These are phyloP conservation scores for Trematomus loennbergii DNA, from an alignment of 2,113 vertebrate genomes.

Conservation along the genomic window DNA sequence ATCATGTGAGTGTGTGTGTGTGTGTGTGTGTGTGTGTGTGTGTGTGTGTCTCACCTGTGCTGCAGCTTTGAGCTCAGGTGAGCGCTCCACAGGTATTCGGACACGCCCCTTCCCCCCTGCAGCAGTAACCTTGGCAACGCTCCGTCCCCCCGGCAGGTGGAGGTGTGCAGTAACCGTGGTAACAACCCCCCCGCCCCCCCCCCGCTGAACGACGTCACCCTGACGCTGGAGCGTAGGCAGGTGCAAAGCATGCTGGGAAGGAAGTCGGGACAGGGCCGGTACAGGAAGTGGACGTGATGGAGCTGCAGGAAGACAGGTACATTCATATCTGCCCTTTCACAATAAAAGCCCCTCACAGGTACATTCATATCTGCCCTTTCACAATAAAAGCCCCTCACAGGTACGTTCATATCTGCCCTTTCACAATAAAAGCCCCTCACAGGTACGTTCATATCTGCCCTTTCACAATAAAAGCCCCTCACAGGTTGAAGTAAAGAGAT, in stretches of 20 bases:
- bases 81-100: slow-evolving; percentile 86
- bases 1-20: neutral
- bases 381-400: too few relatives aligned
- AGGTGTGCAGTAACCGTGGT: neutral
- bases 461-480: too few relatives aligned
- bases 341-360: too few relatives aligned
- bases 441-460: too few relatives aligned
- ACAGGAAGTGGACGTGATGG: slow-evolving; percentile 86
- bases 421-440: too few relatives aligned
- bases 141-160: slow-evolving; percentile 58
- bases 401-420: too few relatives aligned
- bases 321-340: too few relatives aligned
- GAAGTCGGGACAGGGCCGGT: slow-evolving; percentile 80
- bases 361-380: too few relatives aligned
- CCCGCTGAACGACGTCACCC: slow-evolving; percentile 84
- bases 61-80: slow-evolving; percentile 66
- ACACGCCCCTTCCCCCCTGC: slow-evolving; percentile 79
- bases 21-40: too few relatives aligned
- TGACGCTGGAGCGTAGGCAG: slow-evolving; percentile 86
- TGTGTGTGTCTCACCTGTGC: slow-evolving; percentile 63
- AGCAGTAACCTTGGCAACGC: slow-evolving; percentile 83
- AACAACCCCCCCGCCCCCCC: slow-evolving; percentile 50
- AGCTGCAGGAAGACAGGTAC: slow-evolving; percentile 75
- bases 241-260: slow-evolving; percentile 84
- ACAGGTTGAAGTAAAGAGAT: too few relatives aligned